A percentile compares a stretch with the other conserved stretches of the same genome.
Evolutionary conservation across 2,888 invertebrate genomes (phyloP).

Genomic region (Zaprionus bogoriensis): DNA sequence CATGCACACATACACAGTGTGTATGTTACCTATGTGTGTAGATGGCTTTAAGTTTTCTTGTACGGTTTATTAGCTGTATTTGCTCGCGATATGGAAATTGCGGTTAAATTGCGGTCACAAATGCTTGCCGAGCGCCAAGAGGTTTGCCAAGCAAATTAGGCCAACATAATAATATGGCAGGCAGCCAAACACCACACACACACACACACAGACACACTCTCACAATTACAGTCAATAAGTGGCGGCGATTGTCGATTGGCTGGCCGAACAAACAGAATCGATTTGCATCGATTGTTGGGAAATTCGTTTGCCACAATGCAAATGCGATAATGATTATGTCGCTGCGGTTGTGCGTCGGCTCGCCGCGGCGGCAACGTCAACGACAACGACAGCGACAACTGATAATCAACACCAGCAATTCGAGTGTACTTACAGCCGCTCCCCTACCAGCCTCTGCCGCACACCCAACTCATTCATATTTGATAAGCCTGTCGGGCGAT

Average conservation of each 20-base stretch:
- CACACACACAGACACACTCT: neutral
- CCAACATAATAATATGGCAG: slow-evolving; percentile 54
- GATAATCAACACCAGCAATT: slow-evolving; percentile 28
- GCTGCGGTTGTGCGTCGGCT: neutral
- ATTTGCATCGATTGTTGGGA: slow-evolving; percentile 44
- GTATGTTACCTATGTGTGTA: slow-evolving; percentile 13
- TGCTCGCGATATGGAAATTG: slow-evolving; percentile 59
- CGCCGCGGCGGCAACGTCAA: too few relatives aligned
- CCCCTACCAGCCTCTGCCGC: neutral
- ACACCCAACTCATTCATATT: slow-evolving; percentile 32
- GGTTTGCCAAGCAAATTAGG: slow-evolving; percentile 64
- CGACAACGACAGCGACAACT: too few relatives aligned
- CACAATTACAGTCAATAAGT: slow-evolving; percentile 7
- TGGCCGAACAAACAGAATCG: slow-evolving; percentile 51
- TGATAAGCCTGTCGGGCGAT: slow-evolving; percentile 23
- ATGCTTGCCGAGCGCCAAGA: slow-evolving; percentile 49
- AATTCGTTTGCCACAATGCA: slow-evolving; percentile 27
- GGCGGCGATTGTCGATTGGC: slow-evolving; percentile 55
- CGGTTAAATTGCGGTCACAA: slow-evolving; percentile 49
- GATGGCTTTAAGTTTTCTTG: slow-evolving; percentile 43
- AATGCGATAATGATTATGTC: slow-evolving; percentile 53
- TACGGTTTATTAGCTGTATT: slow-evolving; percentile 60
- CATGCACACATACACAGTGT: too few relatives aligned
- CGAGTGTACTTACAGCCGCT: neutral
- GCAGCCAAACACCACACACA: neutral